These are phyloP conservation scores for Cremastobaeus sp. DNA, from an alignment of 2,888 invertebrate species.

Conservation along the genomic window DNA sequence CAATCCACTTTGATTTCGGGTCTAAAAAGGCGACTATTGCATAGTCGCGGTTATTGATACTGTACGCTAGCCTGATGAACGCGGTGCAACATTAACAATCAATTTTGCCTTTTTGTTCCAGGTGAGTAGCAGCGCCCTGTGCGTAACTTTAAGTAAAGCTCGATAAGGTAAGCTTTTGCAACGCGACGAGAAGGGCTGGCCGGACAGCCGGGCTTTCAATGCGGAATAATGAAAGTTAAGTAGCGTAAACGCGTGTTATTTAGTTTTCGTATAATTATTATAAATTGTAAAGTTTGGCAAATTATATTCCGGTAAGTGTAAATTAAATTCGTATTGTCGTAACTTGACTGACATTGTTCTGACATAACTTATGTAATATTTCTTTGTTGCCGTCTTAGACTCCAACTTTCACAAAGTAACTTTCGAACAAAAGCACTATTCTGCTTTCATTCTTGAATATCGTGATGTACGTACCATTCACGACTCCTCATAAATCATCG, in stretches of 20 bases:
- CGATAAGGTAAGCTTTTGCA: too few relatives aligned
- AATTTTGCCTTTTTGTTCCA: too few relatives aligned
- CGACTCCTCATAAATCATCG: constrained; percentile 48
- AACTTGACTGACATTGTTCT: constrained; percentile 50
- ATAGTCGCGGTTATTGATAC: too few relatives aligned
- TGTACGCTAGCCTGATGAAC: too few relatives aligned
- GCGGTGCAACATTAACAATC: too few relatives aligned
- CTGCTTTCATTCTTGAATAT: constrained; percentile 53
- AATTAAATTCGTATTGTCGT: constrained; percentile 47
- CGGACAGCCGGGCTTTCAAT: too few relatives aligned
- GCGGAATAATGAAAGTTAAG: neutral
- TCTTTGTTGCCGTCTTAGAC: constrained; percentile 47
- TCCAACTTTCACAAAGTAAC: constrained; percentile 49
- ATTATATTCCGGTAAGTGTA: constrained; percentile 43
- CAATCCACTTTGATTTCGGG: too few relatives aligned
- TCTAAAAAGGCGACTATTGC: too few relatives aligned
- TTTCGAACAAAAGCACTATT: constrained; percentile 53
- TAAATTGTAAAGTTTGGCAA: constrained; percentile 41
- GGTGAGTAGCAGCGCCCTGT: too few relatives aligned
- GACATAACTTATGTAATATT: constrained; percentile 48
- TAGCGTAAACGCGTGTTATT: constrained; percentile 3
- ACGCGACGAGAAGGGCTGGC: too few relatives aligned
- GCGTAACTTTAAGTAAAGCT: too few relatives aligned
- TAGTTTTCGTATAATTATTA: constrained; percentile 14
- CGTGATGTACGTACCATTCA: constrained; percentile 53